Evolutionary conservation across 2,113 vertebrate species (phyloP), one percentile per base, ranked within the genome.

Genomic region (Typhlomys cinereus): DNA sequence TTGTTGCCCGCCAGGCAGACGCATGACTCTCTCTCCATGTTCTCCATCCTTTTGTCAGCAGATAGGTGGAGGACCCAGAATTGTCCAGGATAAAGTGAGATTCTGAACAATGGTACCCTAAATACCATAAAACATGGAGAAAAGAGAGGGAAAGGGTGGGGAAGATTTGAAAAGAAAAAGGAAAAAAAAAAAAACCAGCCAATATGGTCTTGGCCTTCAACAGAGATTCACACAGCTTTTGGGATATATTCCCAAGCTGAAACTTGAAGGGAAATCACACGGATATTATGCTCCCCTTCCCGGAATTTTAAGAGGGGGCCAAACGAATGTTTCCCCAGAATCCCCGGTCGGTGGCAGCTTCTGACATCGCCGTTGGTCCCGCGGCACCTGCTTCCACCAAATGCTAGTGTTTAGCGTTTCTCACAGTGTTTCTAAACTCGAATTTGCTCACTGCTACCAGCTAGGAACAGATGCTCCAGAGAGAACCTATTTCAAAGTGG

Each of bases 401-500:
- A 96, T 76, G 57, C 10, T 39, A 69, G 70, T 90, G 93, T 13
- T 91, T 93, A 95, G 94, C 74, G 88, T 95, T 94, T 92, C 89
- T 81, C 92, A 82, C 89, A 6, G 59, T 91, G 85, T 96, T 97
- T 97, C 80, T 96, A 91, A 96, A 95, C 85, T 96, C 76, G 46
- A 96, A 92, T 29, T 88, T 89, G 90, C 95, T 92, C 95, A 85
- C 64, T 92, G 96, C 95, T 90, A 84, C 93, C 95, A 93, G 84
- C 90, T 69, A 90, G 57, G 91, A 96, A 97, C 96, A 69, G 92
- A 97, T 96, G 93, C 5, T 9, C 34, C 80, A 93, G 83, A 96
- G 20, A 92, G 74, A 48, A 96, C 95, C 95, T 94, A 91, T 92
- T 31, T 79, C 93, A 97, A 96, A 96, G 96, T 97, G 96, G 96